These are phyloP conservation scores for Lutjanus campechanus DNA, from an alignment of 2,797 vertebrate species.

Conservation along the genomic window DNA sequence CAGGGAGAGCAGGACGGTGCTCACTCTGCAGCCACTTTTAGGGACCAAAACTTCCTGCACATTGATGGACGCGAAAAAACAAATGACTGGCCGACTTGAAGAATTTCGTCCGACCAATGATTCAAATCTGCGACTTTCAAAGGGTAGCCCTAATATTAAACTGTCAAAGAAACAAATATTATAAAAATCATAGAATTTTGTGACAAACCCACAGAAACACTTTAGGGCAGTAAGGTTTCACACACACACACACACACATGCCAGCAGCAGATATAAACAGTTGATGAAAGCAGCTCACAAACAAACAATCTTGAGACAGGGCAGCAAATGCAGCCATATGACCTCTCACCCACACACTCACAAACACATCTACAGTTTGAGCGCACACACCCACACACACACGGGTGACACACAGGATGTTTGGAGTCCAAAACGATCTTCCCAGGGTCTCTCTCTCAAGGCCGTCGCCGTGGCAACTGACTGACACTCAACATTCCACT, in stretches of 20 bases:
- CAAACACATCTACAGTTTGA: slow-evolving; percentile 54
- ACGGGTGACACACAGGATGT: slow-evolving; percentile 80
- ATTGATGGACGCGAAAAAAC: background rate
- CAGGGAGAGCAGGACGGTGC: no score
- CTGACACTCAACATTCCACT: slow-evolving; percentile 79
- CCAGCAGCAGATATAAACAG: slow-evolving; percentile 30
- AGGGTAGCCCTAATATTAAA: no score
- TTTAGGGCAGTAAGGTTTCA: background rate
- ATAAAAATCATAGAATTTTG: background rate
- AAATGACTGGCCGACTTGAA: no score
- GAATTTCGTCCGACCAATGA: no score
- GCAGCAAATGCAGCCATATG: slow-evolving; percentile 56
- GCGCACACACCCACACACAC: slow-evolving; percentile 57
- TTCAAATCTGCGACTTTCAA: no score
- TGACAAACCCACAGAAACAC: background rate
- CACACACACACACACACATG: slow-evolving; percentile 16
- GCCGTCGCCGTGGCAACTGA: slow-evolving; percentile 72
- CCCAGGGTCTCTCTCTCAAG: slow-evolving; percentile 84
- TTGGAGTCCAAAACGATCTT: slow-evolving; percentile 80
- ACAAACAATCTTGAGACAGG: slow-evolving; percentile 40
- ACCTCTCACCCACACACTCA: slow-evolving; percentile 70
- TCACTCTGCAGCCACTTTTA: no score
- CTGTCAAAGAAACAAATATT: background rate
- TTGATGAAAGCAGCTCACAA: slow-evolving; percentile 16
- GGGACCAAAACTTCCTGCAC: no score